These are phyloP conservation scores for mouse (Mus musculus) DNA, from an alignment of 2,113 vertebrate species.

Conservation along the genomic window GRCm39 chr7:127706001-127706500, in stretches of 20 bases:
- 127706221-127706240: slow-evolving; percentile 8
- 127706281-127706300: neutral
- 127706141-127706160: neutral
- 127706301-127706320: neutral
- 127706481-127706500: slow-evolving; percentile 31
- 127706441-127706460: slow-evolving; percentile 25
- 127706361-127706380: neutral
- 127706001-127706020: neutral
- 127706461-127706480: neutral
- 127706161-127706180: neutral
- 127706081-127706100: too few relatives aligned
- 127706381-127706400: neutral
- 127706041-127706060: neutral
- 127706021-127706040: too few relatives aligned
- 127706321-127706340: neutral
- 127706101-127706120: neutral
- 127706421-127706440: neutral
- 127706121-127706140: neutral
- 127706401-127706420: neutral
- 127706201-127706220: slow-evolving; percentile 16
- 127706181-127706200: neutral
- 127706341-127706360: neutral
- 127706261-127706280: neutral
- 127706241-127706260: neutral
- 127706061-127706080: neutral